Evolutionary conservation across 1,140 invertebrate species (phyloP), one percentile per base, ranked within the genome.

Genomic region (Antheraea mylitta): DNA sequence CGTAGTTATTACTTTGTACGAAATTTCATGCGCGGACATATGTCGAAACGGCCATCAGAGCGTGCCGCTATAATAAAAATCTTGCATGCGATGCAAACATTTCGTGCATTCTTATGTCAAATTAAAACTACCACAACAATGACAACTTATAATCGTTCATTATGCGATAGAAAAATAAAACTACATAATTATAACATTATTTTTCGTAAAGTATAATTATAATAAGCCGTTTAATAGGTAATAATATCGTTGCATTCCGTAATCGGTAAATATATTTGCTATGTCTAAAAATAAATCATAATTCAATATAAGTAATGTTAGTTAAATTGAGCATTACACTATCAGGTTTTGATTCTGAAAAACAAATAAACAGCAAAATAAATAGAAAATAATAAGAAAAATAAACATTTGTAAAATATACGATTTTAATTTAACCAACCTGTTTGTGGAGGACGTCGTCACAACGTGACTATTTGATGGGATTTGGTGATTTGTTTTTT

Each of bases 81-180:
- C 71, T 63, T 72, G 68, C 69, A 75, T 70, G 64, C 69, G 69
- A 64, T 68, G 64, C 53, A 42, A 66, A 69, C 22, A 61, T 59
- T 68, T 61, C 66, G 66, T 69, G 66, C 72, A 74, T 59, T 67
- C 58, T 42, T 36, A 71, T 11, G 64, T 58, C 63, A 71, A 67
- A 64, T 37, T 64, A 16, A 58, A 59, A 19, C 64, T 70, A 69
- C 65, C 69, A 66, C 58, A 70, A 70, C 69, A 70, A 66, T 66
- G 53, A 66, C 42, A 61, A 62, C 37, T 66, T 60, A 69, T 53
- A 58, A 48, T 64, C 13, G 18, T 38, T 37, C 36, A 38, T 64
- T 19, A 5, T 53, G 45, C 45, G 16, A 53, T 16, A 16, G 45
- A 53, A 53, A 53, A 53, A 53, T 6, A 53, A 53, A 53, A 42